Evolutionary conservation across 2,888 invertebrate genomes (phyloP).

Genomic region (Psylliodes chrysocephalus): DNA sequence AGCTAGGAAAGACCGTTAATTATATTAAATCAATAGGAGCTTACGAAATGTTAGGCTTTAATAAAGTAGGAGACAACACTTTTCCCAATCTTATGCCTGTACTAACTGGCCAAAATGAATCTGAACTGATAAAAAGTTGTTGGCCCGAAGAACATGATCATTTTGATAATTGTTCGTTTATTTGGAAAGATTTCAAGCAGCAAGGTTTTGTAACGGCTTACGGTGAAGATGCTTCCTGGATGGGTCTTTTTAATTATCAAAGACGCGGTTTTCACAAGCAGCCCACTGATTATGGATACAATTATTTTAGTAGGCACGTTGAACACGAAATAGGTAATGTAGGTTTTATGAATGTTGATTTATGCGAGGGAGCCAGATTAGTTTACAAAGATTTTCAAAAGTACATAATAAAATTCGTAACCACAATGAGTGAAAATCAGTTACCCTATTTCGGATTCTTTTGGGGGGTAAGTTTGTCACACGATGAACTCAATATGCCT

Average conservation of each 20-base stretch:
- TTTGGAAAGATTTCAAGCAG: conserved; percentile 81
- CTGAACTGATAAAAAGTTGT: conserved; percentile 73
- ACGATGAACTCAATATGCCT: conserved; percentile 75
- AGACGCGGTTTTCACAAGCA: conserved; percentile 76
- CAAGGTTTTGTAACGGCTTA: conserved; percentile 82
- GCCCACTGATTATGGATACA: conserved; percentile 72
- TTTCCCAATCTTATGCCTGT: conserved; percentile 89
- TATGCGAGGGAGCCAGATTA: conserved; percentile 6
- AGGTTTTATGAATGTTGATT: not conserved
- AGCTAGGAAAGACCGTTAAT: conserved; percentile 78
- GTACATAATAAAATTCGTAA: conserved; percentile 15
- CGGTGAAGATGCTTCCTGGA: conserved; percentile 78
- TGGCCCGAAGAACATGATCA: conserved; percentile 64
- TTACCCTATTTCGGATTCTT: conserved; percentile 79
- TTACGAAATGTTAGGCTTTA: conserved; percentile 86
- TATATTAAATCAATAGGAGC: conserved; percentile 71
- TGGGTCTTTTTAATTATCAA: conserved; percentile 81
- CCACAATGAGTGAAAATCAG: conserved; percentile 46
- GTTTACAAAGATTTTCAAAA: conserved; percentile 19
- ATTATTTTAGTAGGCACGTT: conserved; percentile 16
- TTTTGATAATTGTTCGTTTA: conserved; percentile 77
- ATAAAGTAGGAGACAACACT: conserved; percentile 94
- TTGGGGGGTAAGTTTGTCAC: conserved; percentile 83
- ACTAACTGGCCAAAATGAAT: conserved; percentile 75
- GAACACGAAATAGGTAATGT: conserved; percentile 15